Evolutionary conservation across 2,888 invertebrate species (phyloP), one percentile per base, ranked within the genome.

Genomic region (Harpalus rufipes): DNA sequence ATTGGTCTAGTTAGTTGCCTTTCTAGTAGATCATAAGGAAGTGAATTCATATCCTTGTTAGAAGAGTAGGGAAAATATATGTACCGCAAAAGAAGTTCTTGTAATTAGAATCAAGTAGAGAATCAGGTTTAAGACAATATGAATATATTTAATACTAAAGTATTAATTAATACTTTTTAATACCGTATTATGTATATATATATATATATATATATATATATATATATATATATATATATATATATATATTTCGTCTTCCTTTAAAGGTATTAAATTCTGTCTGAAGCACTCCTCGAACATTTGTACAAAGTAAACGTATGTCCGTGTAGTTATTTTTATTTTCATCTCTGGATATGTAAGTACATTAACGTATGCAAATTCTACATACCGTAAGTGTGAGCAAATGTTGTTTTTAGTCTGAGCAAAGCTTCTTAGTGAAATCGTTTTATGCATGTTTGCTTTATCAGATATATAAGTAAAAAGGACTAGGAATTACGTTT

Each of bases 281-380:
- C 21, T 63, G 25, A 63, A 63, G 63, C 25, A 25, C 63, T 12
- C 25, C 2, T 21, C 18, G 25, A 63, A 8, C 63, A 25, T 25
- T 21, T 25, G 63, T 59, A 25, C 2, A 12, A 12, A 21, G 63
- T 25, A 68, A 68, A 68, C 14, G 25, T 32, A 14, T 68, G 68
- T 68, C 8, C 44, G 25, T 32, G 12, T 68, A 39, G 32, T 7
- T 39, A 68, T 68, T 39, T 68, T 68, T 68, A 68, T 39, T 68
- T 68, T 32, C 12, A 68, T 32, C 68, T 3, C 39, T 7, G 63
- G 61, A 14, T 68, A 25, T 39, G 39, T 39, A 68, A 10, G 68
- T 68, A 39, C 68, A 68, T 68, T 68, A 68, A 68, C 68, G n/a
- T 68, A 68, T 68, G 68, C 68, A 68, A 68, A 68, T 68, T 68